phyloP scores from a whole-genome alignment of 2,797 vertebrate genomes.

The Bradypodion pumilum region DNA sequence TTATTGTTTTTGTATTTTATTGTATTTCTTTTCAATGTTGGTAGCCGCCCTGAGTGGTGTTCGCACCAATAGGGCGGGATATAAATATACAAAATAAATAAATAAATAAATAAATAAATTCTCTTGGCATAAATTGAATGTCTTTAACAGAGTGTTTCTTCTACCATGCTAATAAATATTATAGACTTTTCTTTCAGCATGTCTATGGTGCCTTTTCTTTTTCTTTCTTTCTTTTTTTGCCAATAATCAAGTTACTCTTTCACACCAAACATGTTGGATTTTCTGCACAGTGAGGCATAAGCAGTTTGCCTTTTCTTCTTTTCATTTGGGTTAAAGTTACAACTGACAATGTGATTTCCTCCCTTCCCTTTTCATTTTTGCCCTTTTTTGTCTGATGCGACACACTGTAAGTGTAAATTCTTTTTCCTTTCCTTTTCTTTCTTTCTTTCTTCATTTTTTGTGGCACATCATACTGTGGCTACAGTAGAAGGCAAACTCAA shows the following conservation, averaged over 20 bases:
- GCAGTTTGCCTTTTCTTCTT: slow-evolving; percentile 32
- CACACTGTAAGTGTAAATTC: slow-evolving; percentile 47
- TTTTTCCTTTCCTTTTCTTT: no score
- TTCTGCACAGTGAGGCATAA: slow-evolving; percentile 26
- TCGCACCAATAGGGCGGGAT: no score
- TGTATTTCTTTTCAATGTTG: no score
- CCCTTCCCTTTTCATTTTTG: slow-evolving; percentile 52
- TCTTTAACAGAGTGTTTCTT: slow-evolving; percentile 28
- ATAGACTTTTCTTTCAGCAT: slow-evolving; percentile 7
- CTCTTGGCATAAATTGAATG: slow-evolving; percentile 24
- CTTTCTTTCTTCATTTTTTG: slow-evolving; percentile 20
- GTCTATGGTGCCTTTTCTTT: background rate
- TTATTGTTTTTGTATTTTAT: no score
- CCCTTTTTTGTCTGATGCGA: slow-evolving; percentile 47
- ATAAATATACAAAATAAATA: no score
- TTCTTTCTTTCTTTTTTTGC: background rate
- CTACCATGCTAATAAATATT: background rate
- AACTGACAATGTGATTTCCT: slow-evolving; percentile 39
- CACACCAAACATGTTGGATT: slow-evolving; percentile 22
- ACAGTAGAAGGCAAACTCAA: no score
- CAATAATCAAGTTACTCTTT: slow-evolving; percentile 18
- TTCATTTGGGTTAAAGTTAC: slow-evolving; percentile 3
- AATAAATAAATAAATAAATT: no score
- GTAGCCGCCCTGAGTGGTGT: no score
- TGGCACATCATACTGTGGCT: background rate